Conservation (phyloP, 2,797 vertebrate species). For the Natrix natrix region DNA sequence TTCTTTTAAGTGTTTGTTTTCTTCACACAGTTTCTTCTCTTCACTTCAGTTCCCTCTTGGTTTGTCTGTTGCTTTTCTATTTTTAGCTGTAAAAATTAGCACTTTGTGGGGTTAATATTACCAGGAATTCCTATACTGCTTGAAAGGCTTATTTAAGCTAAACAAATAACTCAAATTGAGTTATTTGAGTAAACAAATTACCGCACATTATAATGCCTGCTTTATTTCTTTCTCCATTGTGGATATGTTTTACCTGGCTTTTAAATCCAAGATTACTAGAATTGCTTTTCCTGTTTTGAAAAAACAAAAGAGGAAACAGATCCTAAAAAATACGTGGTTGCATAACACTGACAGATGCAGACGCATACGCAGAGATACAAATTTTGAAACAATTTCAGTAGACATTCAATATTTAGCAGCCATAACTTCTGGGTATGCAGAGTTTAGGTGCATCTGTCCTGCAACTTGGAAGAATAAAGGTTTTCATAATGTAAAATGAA, state of each 20-base stretch:
- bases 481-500: not conserved
- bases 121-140: not conserved
- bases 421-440: not conserved
- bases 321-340: not conserved
- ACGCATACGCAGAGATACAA: not conserved
- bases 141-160: not conserved
- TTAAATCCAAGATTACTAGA: not conserved
- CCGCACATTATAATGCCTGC: not conserved
- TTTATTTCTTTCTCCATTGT: not conserved
- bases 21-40: not conserved
- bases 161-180: too few relatives aligned
- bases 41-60: not conserved
- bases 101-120: not conserved
- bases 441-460: not conserved
- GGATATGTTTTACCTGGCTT: not conserved
- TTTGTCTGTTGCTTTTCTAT: not conserved
- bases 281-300: not conserved
- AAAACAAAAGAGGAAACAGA: not conserved
- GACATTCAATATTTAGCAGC: not conserved
- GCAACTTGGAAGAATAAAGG: not conserved
- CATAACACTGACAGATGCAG: not conserved
- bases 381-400: not conserved
- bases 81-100: not conserved
- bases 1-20: not conserved
- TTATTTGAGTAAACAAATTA: not conserved